Evolutionary conservation across 2,888 invertebrate species (phyloP).

Genomic region (Dryadula phaetusa): DNA sequence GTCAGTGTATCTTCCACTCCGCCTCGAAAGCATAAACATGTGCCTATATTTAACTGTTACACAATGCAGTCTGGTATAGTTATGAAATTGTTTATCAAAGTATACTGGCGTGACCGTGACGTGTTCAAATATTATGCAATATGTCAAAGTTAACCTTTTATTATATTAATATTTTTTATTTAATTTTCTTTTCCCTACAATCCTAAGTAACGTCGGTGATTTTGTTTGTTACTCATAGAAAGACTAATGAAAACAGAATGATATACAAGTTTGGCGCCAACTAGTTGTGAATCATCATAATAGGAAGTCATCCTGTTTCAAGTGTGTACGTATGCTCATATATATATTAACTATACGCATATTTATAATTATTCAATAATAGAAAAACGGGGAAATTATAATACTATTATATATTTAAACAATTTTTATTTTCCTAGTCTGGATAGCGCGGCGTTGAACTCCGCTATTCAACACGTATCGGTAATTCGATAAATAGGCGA

Average conservation of each 20-base stretch:
- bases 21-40: background rate
- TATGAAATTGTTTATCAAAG: constrained; percentile 29
- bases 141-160: constrained; percentile 16
- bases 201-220: too few species aligned
- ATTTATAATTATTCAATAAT: too few species aligned
- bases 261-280: constrained; percentile 34
- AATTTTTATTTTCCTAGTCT: too few species aligned
- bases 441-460: too few species aligned
- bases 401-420: too few species aligned
- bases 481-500: too few species aligned
- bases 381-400: too few species aligned
- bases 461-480: too few species aligned
- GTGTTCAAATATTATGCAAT: constrained; percentile 29
- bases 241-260: constrained; percentile 14
- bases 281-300: constrained; percentile 33
- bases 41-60: constrained; percentile 19
- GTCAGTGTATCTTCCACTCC: too few species aligned
- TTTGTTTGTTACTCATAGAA: constrained; percentile 10
- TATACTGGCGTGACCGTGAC: constrained; percentile 31
- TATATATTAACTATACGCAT: too few species aligned
- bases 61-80: constrained; percentile 13
- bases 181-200: too few species aligned
- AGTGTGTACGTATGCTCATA: constrained; percentile 30
- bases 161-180: too few species aligned
- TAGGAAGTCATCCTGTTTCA: constrained; percentile 39